Evolutionary conservation across 2,888 invertebrate species (phyloP), one percentile per base, ranked within the genome.

Genomic region (Cheilosia scutellata): DNA sequence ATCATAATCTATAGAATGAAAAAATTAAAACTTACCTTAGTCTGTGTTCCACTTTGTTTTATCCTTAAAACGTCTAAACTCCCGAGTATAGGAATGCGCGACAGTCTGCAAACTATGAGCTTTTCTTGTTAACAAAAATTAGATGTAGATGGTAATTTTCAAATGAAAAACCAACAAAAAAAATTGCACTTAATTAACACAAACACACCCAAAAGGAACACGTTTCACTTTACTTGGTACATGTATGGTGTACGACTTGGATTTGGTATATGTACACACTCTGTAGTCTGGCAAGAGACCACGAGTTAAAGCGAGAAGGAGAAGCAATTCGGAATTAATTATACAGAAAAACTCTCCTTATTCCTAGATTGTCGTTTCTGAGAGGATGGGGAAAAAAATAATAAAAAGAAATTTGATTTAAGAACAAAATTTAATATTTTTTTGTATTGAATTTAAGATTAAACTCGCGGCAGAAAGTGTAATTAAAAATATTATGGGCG

Each of bases 131-230:
- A 27, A 27, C 42, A 51, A 47, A 66, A 80, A 72, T 86, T 68
- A 57, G 20, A 75, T 51, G 44, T 55, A 33, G 58, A 72, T 66
- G 76, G 66, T 77, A 72, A 72, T 80, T 80, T 66, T 76, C 53
- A 44, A 76, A 76, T 51, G 33, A 76, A 77, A 78, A 76, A 44
- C 53, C 49, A 63, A 40, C 60, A 68, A 71, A 47, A 75, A 82
- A 86, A 87, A 82, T 77, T 87, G 87, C 87, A 87, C 87, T 87
- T 82, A 87, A 87, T 78, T 87, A 87, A 82, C 87, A 87, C 87
- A 82, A 87, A 87, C 77, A 82, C 87, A 82, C 72, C 70, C 82
- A 74, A 82, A 77, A 78, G 70, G 82, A 78, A 87, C 82, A 87
- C 87, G 77, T 82, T 86, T 82, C 65, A 82, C 77, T 49, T 76